Conservation (phyloP, 1,140 invertebrate species). For the Babylonia areolata region DNA sequence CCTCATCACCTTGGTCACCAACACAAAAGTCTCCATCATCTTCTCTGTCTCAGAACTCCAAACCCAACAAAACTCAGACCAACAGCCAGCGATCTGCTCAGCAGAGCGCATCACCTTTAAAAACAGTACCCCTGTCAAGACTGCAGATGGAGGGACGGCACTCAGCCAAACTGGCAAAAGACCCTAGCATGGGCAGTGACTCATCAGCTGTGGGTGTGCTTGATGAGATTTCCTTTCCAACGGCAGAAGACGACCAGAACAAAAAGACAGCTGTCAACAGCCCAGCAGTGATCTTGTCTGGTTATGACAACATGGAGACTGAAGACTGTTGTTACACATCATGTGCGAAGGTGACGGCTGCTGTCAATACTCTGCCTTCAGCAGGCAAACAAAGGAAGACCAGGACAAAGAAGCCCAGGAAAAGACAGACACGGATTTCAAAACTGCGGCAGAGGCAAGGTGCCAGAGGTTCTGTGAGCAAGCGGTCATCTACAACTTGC, state of each 20-base stretch:
- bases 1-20: too few relatives aligned
- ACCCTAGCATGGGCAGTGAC: not conserved
- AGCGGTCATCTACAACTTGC: not conserved
- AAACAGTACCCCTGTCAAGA: not conserved
- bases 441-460: not conserved
- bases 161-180: not conserved
- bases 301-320: too few relatives aligned
- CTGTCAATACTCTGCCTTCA: not conserved
- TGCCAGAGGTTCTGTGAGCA: not conserved
- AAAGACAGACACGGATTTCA: not conserved
- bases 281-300: too few relatives aligned
- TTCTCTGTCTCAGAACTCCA: not conserved
- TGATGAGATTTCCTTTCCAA: not conserved
- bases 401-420: not conserved
- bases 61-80: not conserved
- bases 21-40: not conserved
- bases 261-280: slow-evolving; percentile 1
- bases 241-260: slow-evolving; percentile 26
- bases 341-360: not conserved
- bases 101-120: not conserved
- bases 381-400: not conserved
- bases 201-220: not conserved
- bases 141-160: not conserved
- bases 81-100: not conserved
- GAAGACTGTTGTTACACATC: too few relatives aligned